phyloP scores from a whole-genome alignment of 1,140 invertebrate species.

The Drosophila varians region DNA sequence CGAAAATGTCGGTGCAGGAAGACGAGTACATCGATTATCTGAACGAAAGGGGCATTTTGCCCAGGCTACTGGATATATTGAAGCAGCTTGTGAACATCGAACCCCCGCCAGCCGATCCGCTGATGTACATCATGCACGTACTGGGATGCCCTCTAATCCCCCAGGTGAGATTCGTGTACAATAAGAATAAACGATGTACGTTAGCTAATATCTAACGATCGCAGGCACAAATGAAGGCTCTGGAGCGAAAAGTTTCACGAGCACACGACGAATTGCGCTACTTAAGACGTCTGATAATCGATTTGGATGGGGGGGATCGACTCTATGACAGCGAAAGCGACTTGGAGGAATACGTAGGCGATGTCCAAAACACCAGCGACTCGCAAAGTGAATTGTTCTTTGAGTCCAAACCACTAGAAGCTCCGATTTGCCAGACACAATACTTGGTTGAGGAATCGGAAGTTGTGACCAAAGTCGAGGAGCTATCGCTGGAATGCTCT shows the following conservation, averaged over 20 bases:
- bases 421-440: not conserved
- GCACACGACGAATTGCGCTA: slow-evolving; percentile 64
- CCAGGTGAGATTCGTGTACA: slow-evolving; percentile 9
- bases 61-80: slow-evolving; percentile 45
- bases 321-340: slow-evolving; percentile 62
- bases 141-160: slow-evolving; percentile 60
- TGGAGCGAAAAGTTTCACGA: slow-evolving; percentile 58
- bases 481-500: not conserved
- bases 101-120: slow-evolving; percentile 47
- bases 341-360: slow-evolving; percentile 54
- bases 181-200: not conserved
- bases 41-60: slow-evolving; percentile 36
- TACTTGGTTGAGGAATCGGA: not conserved
- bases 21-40: slow-evolving; percentile 47
- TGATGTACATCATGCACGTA: slow-evolving; percentile 47
- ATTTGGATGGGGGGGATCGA: slow-evolving; percentile 37
- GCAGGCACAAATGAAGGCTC: slow-evolving; percentile 60
- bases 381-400: not conserved
- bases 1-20: slow-evolving; percentile 42
- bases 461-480: not conserved
- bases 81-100: slow-evolving; percentile 40
- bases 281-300: slow-evolving; percentile 48
- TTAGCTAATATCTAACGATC: too few species aligned
- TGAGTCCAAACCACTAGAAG: not conserved
- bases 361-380: not conserved